phyloP scores from a whole-genome alignment of 35 echinoderm and acorn worm species.

The Lytechinus pictus region DNA sequence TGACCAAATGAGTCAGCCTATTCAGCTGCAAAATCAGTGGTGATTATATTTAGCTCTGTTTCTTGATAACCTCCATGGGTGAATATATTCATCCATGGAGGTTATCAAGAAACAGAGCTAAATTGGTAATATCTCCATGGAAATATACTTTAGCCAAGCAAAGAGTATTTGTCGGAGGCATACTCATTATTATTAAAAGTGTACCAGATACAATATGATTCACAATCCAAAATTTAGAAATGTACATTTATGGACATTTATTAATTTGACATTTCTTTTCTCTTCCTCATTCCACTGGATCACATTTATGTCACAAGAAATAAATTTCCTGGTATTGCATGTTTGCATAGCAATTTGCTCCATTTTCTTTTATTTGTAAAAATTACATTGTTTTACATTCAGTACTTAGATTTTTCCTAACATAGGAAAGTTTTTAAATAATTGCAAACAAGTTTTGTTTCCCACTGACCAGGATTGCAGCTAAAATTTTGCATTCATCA shows the following conservation, averaged over 20 bases:
- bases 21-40: background rate
- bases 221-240: background rate
- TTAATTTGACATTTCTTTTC: background rate
- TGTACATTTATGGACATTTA: background rate
- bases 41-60: too few species aligned
- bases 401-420: too few species aligned
- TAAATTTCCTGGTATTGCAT: too few species aligned
- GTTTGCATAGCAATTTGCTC: too few species aligned
- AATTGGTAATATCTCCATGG: background rate
- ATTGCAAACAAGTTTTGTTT: too few species aligned
- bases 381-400: too few species aligned
- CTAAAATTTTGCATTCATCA: too few species aligned
- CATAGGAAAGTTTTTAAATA: too few species aligned
- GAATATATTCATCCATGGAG: background rate
- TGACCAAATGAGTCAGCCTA: background rate
- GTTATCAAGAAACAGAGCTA: too few species aligned
- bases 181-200: background rate
- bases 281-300: background rate
- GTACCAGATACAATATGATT: background rate
- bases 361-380: too few species aligned
- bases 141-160: background rate
- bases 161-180: background rate
- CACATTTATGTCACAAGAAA: background rate
- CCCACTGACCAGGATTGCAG: too few species aligned
- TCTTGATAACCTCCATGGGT: too few species aligned